Evolutionary conservation across 30 jellyfish, hydroid and myxozoan species (phyloP), one percentile per base, ranked within the genome.

Genomic region (Nemopilema nomurai): DNA sequence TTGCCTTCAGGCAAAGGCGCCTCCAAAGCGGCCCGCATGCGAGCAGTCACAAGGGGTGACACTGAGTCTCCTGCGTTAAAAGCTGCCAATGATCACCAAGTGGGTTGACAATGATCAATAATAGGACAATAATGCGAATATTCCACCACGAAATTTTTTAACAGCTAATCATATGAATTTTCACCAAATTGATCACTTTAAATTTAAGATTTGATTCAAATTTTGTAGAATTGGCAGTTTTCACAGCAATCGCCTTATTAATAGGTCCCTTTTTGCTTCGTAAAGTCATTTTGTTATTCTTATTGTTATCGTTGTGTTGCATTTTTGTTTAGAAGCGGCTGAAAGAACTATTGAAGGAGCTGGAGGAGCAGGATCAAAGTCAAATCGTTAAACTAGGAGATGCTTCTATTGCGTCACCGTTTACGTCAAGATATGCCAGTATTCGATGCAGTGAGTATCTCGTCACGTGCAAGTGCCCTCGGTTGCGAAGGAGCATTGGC

Each of bases 321-420:
- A n/a, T n/a, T 41, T 41, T 6, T 41, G 83, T 75, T 20, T 68
- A 95, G 99, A 96, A 94, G 75, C 89, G 92, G 13, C 84, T 95
- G 69, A 86, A 88, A 29, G 99, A 95, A 62, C 52, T 95, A 90
- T 52, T 95, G 69, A 90, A 95, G 29, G 99, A 95, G 66, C 27
- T 95, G 17, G 99, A 95, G 22, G 97, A 90, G 57, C 90, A 82
- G 25, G 99, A 95, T 16, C 94, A 90, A 30, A 89, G 98, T 20
- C 96, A 90, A 77, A 86, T 96, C 24, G 98, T 96, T 32, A 96
- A 96, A 71, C 97, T 96, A 26, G 99, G 99, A 4, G 99, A 96
- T 89, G 99, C 99, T 0, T 96, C 99, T 17, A 91, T 96, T 20
- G 99, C 99, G 13, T 92, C 99, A 0, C 99, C 99, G 4, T 96